Evolutionary conservation across 2,113 vertebrate species (phyloP).

Genomic region (Pseudorasbora parva): DNA sequence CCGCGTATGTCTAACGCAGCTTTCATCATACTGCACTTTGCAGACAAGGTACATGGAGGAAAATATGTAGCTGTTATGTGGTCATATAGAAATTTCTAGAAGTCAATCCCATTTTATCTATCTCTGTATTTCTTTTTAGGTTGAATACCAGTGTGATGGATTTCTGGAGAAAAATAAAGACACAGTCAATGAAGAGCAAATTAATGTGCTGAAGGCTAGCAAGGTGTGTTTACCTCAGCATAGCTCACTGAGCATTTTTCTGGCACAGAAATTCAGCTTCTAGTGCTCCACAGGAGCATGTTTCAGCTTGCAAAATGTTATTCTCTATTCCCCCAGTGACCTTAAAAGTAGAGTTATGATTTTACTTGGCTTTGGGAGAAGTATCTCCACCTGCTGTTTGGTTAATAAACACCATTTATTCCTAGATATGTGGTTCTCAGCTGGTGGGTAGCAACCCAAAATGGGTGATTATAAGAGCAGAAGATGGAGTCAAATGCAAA

Average conservation of each 20-base stretch:
- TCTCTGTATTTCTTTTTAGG: slow-evolving; percentile 74
- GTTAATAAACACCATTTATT: neutral
- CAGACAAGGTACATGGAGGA: slow-evolving; percentile 86
- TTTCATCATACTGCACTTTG: slow-evolving; percentile 96
- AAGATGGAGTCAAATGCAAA: neutral
- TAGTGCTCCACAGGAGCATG: slow-evolving; percentile 8
- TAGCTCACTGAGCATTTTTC: neutral
- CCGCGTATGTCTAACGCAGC: slow-evolving; percentile 93
- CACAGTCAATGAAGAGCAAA: slow-evolving; percentile 96
- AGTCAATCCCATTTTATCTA: slow-evolving; percentile 12
- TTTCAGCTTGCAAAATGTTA: slow-evolving; percentile 21
- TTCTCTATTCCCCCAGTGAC: neutral
- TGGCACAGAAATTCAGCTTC: neutral
- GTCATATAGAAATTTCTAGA: neutral
- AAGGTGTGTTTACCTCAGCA: slow-evolving; percentile 77
- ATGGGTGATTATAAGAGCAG: neutral
- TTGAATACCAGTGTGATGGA: slow-evolving; percentile 95
- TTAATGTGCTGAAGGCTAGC: slow-evolving; percentile 91
- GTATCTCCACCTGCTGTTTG: slow-evolving; percentile 9
- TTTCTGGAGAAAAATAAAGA: slow-evolving; percentile 99
- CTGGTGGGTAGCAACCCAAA: neutral
- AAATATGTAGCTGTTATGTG: neutral
- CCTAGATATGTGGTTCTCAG: neutral
- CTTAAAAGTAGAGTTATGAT: neutral
- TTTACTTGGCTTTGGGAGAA: neutral